Conservation (phyloP, 1,140 invertebrate genomes). For the Amyelois transitella region DNA sequence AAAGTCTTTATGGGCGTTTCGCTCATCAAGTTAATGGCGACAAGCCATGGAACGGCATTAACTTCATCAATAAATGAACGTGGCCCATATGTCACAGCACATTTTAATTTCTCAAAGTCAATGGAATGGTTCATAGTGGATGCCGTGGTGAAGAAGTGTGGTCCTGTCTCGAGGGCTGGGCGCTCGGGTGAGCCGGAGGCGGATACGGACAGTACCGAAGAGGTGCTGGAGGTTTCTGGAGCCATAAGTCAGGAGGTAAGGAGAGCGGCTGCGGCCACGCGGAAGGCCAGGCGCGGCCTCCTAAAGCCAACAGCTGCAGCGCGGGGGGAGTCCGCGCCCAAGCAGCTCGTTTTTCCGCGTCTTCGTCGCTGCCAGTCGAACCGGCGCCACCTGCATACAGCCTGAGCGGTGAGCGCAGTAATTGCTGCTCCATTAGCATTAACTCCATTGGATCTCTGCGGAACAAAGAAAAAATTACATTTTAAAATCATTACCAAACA, state of each 20-base stretch:
- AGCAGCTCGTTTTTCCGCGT: slow-evolving; percentile 66
- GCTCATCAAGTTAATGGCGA: background rate
- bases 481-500: too few species aligned
- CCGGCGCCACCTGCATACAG: slow-evolving; percentile 53
- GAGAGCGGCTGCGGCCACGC: slow-evolving; percentile 56
- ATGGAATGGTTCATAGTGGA: slow-evolving; percentile 42
- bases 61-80: background rate
- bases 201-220: slow-evolving; percentile 68
- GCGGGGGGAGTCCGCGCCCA: slow-evolving; percentile 62
- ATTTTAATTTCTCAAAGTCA: slow-evolving; percentile 13
- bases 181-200: slow-evolving; percentile 46
- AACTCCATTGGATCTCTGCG: slow-evolving; percentile 73
- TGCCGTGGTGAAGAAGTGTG: slow-evolving; percentile 49
- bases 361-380: slow-evolving; percentile 35
- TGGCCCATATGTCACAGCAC: slow-evolving; percentile 23
- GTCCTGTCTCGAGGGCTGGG: slow-evolving; percentile 35
- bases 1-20: slow-evolving; percentile 1
- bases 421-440: slow-evolving; percentile 73
- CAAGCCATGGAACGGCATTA: background rate
- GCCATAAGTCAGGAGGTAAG: slow-evolving; percentile 59
- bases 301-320: slow-evolving; percentile 57
- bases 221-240: slow-evolving; percentile 60
- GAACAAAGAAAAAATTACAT: slow-evolving; percentile 21
- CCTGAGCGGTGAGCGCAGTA: slow-evolving; percentile 64
- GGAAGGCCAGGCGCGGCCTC: slow-evolving; percentile 56